Evolutionary conservation across 2,113 vertebrate species (phyloP).

Genomic region (Pluvialis apricaria): DNA sequence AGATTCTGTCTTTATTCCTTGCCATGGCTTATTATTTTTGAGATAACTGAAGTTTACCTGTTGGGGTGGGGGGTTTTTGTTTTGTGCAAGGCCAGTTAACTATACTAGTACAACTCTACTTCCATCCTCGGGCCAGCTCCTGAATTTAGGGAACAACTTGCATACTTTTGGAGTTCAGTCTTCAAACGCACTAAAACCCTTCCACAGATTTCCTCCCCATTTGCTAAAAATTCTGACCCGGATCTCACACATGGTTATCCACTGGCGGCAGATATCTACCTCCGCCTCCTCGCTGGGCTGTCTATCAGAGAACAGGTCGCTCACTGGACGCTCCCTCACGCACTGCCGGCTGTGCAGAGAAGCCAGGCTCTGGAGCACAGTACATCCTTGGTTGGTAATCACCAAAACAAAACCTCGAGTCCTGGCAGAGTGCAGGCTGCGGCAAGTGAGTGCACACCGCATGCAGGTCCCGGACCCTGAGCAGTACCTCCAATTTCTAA

Average conservation of each 20-base stretch:
- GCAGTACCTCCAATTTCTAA: not conserved
- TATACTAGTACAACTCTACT: not conserved
- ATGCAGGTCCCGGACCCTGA: fast-evolving
- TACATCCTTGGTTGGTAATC: fast-evolving
- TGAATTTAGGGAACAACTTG: not conserved
- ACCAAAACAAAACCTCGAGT: not conserved
- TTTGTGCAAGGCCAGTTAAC: not conserved
- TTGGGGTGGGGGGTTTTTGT: too few species aligned
- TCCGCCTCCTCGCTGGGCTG: fast-evolving
- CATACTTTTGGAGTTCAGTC: not conserved
- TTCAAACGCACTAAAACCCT: not conserved
- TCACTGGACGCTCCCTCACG: too few species aligned
- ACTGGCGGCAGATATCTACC: fast-evolving
- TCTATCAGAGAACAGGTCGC: fast-evolving
- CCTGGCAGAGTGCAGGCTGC: fast-evolving
- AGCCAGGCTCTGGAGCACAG: not conserved
- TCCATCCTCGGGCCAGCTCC: not conserved
- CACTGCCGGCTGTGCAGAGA: not conserved
- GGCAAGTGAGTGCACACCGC: fast-evolving
- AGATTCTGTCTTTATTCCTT: not conserved
- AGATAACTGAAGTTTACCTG: not conserved
- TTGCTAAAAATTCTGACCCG: fast-evolving
- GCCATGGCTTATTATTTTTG: not conserved
- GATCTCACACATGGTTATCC: not conserved
- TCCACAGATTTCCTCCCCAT: not conserved